Evolutionary conservation across 37 sponge, comb jelly and placozoan genomes (phyloP).

Genomic region (Halisarca cf. caerulea): DNA sequence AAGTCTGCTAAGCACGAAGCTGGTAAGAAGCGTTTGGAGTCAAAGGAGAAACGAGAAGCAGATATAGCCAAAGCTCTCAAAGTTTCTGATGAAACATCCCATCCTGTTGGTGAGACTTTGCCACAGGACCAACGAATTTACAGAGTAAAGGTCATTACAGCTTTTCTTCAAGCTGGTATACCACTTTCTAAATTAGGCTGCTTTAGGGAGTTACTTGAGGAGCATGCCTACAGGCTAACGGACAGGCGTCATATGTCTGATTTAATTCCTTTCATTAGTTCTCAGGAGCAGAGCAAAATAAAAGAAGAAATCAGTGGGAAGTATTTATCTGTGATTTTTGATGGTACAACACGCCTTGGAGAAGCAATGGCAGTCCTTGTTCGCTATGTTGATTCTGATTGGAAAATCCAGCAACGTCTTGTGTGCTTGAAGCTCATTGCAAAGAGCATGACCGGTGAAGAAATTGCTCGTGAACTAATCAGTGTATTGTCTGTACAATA

Average conservation of each 20-base stretch:
- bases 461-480: no score
- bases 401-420: conserved; percentile 27
- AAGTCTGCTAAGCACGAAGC: conserved; percentile 33
- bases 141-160: conserved; percentile 45
- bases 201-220: conserved; percentile 42
- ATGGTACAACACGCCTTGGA: conserved; percentile 10
- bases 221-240: conserved; percentile 30
- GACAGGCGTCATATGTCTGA: conserved; percentile 20
- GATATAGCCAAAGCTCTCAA: conserved; percentile 41
- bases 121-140: conserved; percentile 19
- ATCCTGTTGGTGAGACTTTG: conserved; percentile 42
- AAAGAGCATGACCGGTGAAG: no score
- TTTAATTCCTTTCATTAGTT: conserved; percentile 31
- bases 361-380: conserved; percentile 31
- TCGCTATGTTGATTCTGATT: conserved; percentile 16
- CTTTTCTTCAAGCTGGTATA: conserved; percentile 34
- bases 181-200: conserved; percentile 29
- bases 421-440: conserved; percentile 5
- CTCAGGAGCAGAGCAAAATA: conserved; percentile 21
- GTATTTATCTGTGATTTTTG: conserved; percentile 42
- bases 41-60: no score
- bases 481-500: conserved; percentile 11
- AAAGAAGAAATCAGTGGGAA: conserved; percentile 11
- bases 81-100: neutral
- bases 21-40: conserved; percentile 40